Base-by-base conservation (phyloP, 2,797 vertebrate species). In the Esox lucius region DNA sequence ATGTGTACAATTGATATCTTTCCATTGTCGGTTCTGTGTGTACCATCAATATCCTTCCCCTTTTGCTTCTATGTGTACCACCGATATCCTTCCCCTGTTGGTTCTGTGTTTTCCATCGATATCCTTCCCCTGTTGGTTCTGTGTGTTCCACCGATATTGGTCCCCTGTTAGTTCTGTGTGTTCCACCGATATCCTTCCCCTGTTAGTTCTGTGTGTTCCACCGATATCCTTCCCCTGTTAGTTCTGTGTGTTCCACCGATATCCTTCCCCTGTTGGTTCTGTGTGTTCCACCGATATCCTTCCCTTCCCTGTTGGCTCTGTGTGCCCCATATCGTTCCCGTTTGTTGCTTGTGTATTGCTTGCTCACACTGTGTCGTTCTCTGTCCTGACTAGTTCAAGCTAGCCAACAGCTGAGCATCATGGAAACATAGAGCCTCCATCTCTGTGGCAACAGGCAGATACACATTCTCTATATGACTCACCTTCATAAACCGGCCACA, bases 401-500 rank as follows among this genome's bases (percentile, higher is more conserved):
- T 53, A 53, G 19, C 51, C 7, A 17, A 53, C 51, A n/a, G n/a
- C n/a, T 24, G 2, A 24, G 56, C n/a, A 9, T n/a, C 8, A 59
- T 24, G n/a, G 56, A 59, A 59, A 59, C n/a, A 59, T 59, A 24
- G 8, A 59, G 56, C 56, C 22, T 22, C 7, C 22, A 59, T 59
- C n/a, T 22, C 56, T 24, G 56, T 24, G n/a, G n/a, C 56, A 59
- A 59, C 56, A 59, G 56, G 59, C 56, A 59, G 9, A 5, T 7
- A 59, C n/a, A 24, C 22, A 11, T 9, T 24, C 56, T 59, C 53
- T 22, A 1, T 11, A 59, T 59, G 56, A 59, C 56, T 59, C 56
- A 59, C 56, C 56, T 24, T 24, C 59, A 19, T 5, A 74, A 22
- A 22, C n/a, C 59, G 56, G n/a, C 56, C 56, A 39, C 68, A 75